Conservation (phyloP, 2,113 vertebrate genomes). For the Gnathonemus echidnorhynchus region DNA sequence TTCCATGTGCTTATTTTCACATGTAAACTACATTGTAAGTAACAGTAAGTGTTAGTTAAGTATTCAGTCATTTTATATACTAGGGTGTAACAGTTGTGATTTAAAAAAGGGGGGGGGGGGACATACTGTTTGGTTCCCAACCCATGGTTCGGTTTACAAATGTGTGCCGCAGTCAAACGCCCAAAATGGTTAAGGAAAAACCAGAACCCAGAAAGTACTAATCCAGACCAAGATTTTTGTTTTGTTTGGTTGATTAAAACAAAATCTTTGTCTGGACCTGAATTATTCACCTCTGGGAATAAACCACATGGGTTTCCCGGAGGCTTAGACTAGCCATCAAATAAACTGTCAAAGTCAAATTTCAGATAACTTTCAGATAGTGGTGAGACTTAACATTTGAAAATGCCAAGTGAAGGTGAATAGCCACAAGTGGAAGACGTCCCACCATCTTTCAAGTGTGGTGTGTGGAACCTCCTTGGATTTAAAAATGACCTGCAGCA, state of each 20-base stretch:
- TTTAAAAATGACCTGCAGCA: neutral
- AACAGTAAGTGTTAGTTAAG: neutral
- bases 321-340: neutral
- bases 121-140: neutral
- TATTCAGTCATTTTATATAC: neutral
- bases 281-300: neutral
- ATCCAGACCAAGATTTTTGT: neutral
- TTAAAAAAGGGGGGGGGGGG: too few species aligned
- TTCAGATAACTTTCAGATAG: neutral
- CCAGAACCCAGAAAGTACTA: neutral
- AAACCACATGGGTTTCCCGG: neutral
- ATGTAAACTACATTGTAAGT: neutral
- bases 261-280: neutral
- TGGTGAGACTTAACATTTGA: neutral
- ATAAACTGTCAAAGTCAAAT: neutral
- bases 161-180: neutral
- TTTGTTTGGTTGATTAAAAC: neutral
- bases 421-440: neutral
- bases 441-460: neutral
- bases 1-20: neutral
- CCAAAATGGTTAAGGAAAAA: neutral
- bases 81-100: neutral
- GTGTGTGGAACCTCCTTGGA: neutral
- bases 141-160: neutral
- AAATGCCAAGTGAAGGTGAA: neutral